These are phyloP conservation scores for Brachionus angularis DNA, from an alignment of 1,140 invertebrate species.

Conservation along the genomic window DNA sequence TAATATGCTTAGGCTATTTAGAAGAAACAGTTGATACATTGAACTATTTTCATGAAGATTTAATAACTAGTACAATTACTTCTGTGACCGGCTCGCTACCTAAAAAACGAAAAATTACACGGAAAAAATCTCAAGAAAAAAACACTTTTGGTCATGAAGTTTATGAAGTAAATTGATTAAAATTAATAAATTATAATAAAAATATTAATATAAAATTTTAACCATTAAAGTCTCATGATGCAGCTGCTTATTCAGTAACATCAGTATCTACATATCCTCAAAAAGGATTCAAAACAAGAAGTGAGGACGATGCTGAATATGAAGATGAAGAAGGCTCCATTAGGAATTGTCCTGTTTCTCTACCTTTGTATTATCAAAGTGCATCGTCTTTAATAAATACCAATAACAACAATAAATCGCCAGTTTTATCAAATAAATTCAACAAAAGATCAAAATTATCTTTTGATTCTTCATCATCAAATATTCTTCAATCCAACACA, in stretches of 20 bases:
- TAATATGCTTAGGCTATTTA: constrained; percentile 22
- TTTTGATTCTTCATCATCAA: not conserved
- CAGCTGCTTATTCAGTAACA: not conserved
- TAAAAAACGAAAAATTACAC: constrained; percentile 4
- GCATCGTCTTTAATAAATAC: not conserved
- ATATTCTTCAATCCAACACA: not conserved
- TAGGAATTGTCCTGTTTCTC: no score
- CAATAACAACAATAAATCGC: no score
- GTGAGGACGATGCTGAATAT: constrained; percentile 12
- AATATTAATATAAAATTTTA: no score
- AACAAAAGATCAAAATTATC: constrained; percentile 6
- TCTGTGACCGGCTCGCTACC: not conserved
- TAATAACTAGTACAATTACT: constrained; percentile 4
- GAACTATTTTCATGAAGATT: constrained; percentile 34
- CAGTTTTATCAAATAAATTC: no score
- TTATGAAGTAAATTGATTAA: constrained; percentile 4
- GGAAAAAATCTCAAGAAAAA: not conserved
- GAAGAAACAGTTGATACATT: constrained; percentile 37
- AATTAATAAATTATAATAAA: no score
- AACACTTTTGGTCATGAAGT: not conserved
- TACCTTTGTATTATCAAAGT: no score
- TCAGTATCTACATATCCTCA: no score
- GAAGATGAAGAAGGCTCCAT: not conserved
- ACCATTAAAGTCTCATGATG: no score
- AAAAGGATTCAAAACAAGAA: no score